These are phyloP conservation scores for Megalops atlanticus DNA, from an alignment of 2,113 vertebrate genomes.

Conservation along the genomic window DNA sequence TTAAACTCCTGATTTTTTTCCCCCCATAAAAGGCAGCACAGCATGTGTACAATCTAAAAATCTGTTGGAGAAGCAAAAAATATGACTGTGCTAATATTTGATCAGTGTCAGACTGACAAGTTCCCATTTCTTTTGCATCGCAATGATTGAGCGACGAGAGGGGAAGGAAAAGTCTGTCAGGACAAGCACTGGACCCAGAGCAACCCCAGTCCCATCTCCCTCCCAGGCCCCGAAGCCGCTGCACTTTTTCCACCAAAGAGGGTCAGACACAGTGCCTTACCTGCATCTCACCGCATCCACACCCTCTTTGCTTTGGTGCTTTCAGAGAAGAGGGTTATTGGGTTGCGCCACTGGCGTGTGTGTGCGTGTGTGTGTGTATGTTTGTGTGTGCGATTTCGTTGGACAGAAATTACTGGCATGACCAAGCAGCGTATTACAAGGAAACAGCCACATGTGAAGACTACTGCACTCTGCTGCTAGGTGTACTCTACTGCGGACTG, in stretches of 20 bases:
- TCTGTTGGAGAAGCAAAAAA: background rate
- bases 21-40: background rate
- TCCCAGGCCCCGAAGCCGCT: slow-evolving; percentile 15
- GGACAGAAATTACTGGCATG: background rate
- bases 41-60: slow-evolving; percentile 8
- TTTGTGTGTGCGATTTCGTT: slow-evolving; percentile 11
- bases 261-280: slow-evolving; percentile 18
- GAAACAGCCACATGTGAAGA: slow-evolving; percentile 27
- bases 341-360: background rate
- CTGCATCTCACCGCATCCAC: slow-evolving; percentile 2
- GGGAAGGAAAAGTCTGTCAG: slow-evolving; percentile 8
- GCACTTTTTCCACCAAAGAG: slow-evolving; percentile 21
- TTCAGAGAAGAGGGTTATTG: slow-evolving; percentile 23
- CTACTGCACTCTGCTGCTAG: slow-evolving; percentile 24
- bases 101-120: no score
- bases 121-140: background rate
- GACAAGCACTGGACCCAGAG: slow-evolving; percentile 24
- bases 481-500: slow-evolving; percentile 14
- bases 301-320: slow-evolving; percentile 10
- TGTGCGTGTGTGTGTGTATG: background rate
- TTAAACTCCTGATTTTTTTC: background rate
- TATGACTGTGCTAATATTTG: no score
- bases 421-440: slow-evolving; percentile 27
- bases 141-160: background rate
- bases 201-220: slow-evolving; percentile 6